These are phyloP conservation scores for Gyps fulvus DNA, from an alignment of 2,113 vertebrate genomes.

Conservation along the genomic window DNA sequence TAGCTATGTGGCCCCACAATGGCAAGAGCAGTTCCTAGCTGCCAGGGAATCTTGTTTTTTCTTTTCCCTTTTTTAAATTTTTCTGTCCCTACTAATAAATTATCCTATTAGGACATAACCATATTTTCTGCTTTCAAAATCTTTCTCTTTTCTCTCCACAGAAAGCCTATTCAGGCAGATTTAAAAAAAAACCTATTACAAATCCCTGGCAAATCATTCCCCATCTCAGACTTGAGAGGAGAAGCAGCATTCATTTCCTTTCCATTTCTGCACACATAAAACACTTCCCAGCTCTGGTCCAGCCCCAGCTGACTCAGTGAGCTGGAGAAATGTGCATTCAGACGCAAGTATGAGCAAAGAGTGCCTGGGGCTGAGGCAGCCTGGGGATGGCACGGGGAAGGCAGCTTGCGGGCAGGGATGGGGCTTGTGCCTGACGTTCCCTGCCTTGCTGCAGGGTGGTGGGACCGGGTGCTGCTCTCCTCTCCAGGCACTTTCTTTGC, in stretches of 20 bases:
- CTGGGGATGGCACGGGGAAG: not conserved
- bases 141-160: not conserved
- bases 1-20: not conserved
- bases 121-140: not conserved
- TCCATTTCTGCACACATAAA: not conserved
- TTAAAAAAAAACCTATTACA: not conserved
- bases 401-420: not conserved
- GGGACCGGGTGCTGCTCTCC: not conserved
- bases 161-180: constrained; percentile 10
- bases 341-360: not conserved
- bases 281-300: not conserved
- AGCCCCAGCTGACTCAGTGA: not conserved
- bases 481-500: not conserved
- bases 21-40: not conserved
- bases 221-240: not conserved
- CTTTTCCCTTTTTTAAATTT: not conserved
- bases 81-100: constrained; percentile 4
- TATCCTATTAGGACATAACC: not conserved
- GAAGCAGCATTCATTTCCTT: constrained; percentile 23
- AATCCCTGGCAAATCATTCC: constrained; percentile 14
- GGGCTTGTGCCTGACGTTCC: not conserved
- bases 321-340: not conserved
- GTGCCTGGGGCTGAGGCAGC: not conserved
- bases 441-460: not conserved
- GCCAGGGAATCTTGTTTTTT: not conserved